phyloP scores from a whole-genome alignment of 2,888 invertebrate species.

The Girardia tigrina region DNA sequence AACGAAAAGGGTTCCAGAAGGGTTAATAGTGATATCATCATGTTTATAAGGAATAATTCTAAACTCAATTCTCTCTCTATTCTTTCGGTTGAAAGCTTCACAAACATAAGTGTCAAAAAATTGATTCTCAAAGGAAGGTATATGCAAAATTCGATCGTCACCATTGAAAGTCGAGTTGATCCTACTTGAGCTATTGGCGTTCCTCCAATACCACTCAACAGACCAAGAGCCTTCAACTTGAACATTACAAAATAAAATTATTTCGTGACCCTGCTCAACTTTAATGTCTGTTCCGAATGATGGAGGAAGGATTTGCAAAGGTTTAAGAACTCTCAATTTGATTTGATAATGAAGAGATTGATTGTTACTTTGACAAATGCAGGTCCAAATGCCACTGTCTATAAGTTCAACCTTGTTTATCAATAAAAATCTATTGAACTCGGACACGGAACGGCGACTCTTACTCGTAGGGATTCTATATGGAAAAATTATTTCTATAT shows the following conservation, averaged over 20 bases:
- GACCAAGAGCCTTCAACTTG: slow-evolving; percentile 16
- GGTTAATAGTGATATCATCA: background rate
- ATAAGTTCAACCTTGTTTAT: background rate
- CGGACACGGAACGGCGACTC: background rate
- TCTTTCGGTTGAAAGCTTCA: background rate
- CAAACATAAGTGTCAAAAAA: background rate
- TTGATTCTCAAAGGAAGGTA: background rate
- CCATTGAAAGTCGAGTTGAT: background rate
- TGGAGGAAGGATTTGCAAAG: background rate
- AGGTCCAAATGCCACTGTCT: background rate
- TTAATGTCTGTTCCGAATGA: background rate
- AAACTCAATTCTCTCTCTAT: background rate
- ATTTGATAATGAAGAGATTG: background rate
- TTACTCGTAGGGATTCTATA: background rate
- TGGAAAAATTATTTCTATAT: background rate
- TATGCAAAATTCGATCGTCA: background rate
- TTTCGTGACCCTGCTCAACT: background rate
- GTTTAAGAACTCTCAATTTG: background rate
- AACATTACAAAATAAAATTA: background rate
- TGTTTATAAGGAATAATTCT: background rate
- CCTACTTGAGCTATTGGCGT: background rate
- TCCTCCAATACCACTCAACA: background rate
- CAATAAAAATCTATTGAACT: background rate
- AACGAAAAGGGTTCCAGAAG: background rate
- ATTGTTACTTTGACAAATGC: background rate